phyloP scores from a whole-genome alignment of 2,888 invertebrate genomes.

The Caradrina clavipalpis region DNA sequence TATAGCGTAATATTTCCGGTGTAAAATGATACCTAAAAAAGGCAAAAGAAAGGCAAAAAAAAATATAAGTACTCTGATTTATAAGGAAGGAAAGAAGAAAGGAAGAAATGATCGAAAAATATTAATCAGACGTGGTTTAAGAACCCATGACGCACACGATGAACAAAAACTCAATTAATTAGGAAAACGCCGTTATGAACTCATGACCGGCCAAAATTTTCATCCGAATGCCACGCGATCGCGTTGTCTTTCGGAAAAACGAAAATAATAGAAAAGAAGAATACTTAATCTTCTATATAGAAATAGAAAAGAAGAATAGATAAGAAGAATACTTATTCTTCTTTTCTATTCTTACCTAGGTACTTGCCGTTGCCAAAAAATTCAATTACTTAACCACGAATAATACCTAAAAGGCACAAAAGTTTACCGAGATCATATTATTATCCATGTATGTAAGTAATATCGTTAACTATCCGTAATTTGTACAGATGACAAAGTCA shows the following conservation, averaged over 20 bases:
- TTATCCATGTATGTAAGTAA: background rate
- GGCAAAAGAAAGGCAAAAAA: background rate
- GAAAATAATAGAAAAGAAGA: too few species aligned
- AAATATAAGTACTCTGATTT: background rate
- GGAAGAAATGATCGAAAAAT: background rate
- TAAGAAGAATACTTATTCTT: too few species aligned
- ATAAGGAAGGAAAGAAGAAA: slow-evolving; percentile 1
- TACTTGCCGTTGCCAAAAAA: too few species aligned
- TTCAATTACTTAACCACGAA: too few species aligned
- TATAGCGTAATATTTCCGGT: background rate
- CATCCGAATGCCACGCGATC: too few species aligned
- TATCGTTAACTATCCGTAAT: slow-evolving; percentile 5
- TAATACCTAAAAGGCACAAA: too few species aligned
- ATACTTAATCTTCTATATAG: too few species aligned
- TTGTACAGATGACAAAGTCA: slow-evolving; percentile 28
- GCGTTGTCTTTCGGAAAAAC: too few species aligned
- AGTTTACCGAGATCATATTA: background rate
- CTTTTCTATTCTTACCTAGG: too few species aligned
- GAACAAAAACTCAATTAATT: too few species aligned
- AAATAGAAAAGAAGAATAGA: too few species aligned
- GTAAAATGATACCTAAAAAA: background rate
- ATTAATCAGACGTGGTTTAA: background rate
- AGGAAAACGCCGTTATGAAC: too few species aligned
- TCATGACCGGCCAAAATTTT: background rate
- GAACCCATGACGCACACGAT: slow-evolving; percentile 4